phyloP scores from a whole-genome alignment of 2,797 vertebrate species.

The Cephalopachus bancanus region DNA sequence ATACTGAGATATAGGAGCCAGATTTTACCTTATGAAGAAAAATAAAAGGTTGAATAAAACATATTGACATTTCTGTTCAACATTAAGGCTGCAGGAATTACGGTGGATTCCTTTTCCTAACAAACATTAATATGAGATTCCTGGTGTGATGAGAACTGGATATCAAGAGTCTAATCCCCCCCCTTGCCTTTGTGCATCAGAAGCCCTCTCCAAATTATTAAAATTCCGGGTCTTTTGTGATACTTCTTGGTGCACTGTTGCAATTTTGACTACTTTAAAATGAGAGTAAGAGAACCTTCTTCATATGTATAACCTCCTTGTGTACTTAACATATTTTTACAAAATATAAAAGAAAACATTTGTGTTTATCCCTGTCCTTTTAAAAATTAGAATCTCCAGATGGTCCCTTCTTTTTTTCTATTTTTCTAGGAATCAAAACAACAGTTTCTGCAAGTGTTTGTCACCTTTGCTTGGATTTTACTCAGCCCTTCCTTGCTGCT shows the following conservation, averaged over 20 bases:
- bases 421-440: constrained; percentile 40
- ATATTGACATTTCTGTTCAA: constrained; percentile 86
- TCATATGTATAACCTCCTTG: constrained; percentile 69
- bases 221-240: constrained; percentile 82
- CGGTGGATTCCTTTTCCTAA: constrained; percentile 84
- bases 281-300: constrained; percentile 53
- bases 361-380: constrained; percentile 70
- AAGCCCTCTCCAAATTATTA: constrained; percentile 84
- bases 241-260: constrained; percentile 72
- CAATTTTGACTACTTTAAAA: constrained; percentile 78
- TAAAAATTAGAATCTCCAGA: constrained; percentile 73
- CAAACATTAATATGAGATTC: constrained; percentile 85
- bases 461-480: constrained; percentile 1
- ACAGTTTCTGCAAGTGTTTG: not conserved
- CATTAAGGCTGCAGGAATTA: constrained; percentile 84
- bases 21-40: constrained; percentile 82
- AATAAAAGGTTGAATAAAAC: constrained; percentile 85
- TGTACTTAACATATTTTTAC: constrained; percentile 62
- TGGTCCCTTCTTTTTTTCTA: constrained; percentile 22
- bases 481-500: not conserved
- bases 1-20: constrained; percentile 69
- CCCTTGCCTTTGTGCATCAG: constrained; percentile 73
- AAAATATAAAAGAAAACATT: constrained; percentile 73
- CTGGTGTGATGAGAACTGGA: constrained; percentile 81
- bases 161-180: constrained; percentile 83